Evolutionary conservation across 2,888 invertebrate species (phyloP).

Genomic region (Hanleya hanleyi): DNA sequence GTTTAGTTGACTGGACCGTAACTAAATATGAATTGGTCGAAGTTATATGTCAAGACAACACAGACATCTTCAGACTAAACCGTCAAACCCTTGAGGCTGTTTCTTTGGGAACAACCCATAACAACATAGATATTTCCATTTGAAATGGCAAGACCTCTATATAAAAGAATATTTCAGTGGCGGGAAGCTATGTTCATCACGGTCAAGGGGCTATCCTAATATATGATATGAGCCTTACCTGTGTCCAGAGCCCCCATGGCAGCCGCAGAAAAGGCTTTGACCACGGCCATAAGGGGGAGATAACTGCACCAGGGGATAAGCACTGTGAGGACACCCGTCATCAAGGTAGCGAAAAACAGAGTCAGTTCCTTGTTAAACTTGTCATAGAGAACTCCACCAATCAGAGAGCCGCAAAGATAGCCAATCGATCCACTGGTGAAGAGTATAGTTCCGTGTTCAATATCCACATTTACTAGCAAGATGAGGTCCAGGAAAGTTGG

Average conservation of each 20-base stretch:
- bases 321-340: conserved; percentile 66
- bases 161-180: no score
- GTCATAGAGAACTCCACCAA: conserved; percentile 63
- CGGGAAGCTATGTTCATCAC: no score
- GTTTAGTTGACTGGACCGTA: no score
- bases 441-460: conserved; percentile 65
- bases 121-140: no score
- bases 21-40: no score
- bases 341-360: conserved; percentile 66
- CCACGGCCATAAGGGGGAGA: conserved; percentile 60
- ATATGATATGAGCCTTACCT: no score
- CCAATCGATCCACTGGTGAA: conserved; percentile 71
- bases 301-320: conserved; percentile 70
- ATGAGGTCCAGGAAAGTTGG: conserved; percentile 72
- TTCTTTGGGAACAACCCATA: no score
- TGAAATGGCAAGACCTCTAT: no score
- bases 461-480: conserved; percentile 60
- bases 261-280: conserved; percentile 60
- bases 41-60: no score
- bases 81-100: no score
- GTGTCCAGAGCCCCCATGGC: conserved; percentile 68
- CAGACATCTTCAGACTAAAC: no score
- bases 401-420: conserved; percentile 70
- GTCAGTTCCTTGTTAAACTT: conserved; percentile 63
- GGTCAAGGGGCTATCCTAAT: no score